Conservation (phyloP, 2,888 invertebrate genomes). For the Polydesmus complanatus region DNA sequence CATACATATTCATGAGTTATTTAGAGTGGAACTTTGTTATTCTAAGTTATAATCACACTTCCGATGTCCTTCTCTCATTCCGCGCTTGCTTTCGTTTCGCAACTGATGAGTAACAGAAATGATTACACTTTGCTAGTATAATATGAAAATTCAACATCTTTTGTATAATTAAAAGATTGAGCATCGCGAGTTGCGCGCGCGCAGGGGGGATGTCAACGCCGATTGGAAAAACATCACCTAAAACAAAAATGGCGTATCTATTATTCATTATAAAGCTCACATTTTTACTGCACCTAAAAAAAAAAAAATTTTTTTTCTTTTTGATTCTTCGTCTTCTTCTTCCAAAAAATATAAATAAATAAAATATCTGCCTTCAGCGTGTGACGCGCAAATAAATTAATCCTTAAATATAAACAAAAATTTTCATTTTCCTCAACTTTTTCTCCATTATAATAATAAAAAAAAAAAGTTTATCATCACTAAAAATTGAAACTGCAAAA, state of each 20-base stretch:
- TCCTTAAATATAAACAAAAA: no score
- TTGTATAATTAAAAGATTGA: neutral
- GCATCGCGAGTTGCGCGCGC: neutral
- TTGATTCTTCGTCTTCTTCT: neutral
- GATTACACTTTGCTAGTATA: neutral
- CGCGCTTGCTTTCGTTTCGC: no score
- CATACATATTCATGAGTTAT: neutral
- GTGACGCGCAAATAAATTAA: no score
- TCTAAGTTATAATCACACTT: neutral
- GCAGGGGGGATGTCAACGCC: neutral
- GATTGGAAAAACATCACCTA: neutral
- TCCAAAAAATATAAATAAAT: neutral
- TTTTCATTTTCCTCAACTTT: no score
- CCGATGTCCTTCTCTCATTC: neutral
- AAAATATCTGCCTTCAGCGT: no score
- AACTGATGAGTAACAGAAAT: neutral
- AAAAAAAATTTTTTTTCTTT: no score
- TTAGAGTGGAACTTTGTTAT: neutral
- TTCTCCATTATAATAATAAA: no score
- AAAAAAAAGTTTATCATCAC: no score
- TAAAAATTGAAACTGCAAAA: no score
- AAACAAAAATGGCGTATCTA: neutral
- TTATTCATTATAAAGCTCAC: neutral
- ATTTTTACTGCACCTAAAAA: no score
- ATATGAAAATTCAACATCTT: neutral